phyloP scores from a whole-genome alignment of 2,888 invertebrate species.

The Agrotis segetum region DNA sequence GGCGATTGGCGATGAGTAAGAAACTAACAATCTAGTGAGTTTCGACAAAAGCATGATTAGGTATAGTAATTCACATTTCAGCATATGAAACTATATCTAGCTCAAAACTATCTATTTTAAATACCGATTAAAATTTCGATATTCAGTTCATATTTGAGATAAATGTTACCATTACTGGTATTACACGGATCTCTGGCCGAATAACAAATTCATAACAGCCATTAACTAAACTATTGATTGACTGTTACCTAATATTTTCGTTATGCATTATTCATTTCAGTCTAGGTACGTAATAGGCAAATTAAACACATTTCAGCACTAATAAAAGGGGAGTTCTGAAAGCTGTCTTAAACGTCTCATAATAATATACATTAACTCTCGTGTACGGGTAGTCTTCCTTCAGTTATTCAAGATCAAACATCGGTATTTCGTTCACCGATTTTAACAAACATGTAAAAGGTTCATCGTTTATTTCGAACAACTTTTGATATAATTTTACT shows the following conservation, averaged over 20 bases:
- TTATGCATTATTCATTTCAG: slow-evolving; percentile 21
- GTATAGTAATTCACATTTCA: not conserved
- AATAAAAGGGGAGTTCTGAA: no score
- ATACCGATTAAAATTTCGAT: slow-evolving; percentile 3
- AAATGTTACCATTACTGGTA: not conserved
- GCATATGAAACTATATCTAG: not conserved
- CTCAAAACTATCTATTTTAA: not conserved
- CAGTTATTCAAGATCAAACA: no score
- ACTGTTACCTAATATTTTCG: slow-evolving; percentile 46
- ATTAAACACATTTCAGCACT: not conserved
- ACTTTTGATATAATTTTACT: no score
- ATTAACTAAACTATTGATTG: slow-evolving; percentile 35
- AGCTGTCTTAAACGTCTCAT: no score
- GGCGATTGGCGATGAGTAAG: no score
- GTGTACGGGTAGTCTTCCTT: no score
- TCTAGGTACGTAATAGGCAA: slow-evolving; percentile 5
- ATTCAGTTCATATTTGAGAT: slow-evolving; percentile 22
- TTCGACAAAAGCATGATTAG: not conserved
- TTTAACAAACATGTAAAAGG: no score
- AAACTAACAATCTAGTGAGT: not conserved
- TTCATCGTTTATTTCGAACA: no score
- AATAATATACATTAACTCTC: no score
- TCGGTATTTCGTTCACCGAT: no score
- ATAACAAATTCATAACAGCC: slow-evolving; percentile 24
- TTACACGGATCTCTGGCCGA: slow-evolving; percentile 19